Evolutionary conservation across 2,797 vertebrate genomes (phyloP).

Genomic region (Tragopan temminckii): DNA sequence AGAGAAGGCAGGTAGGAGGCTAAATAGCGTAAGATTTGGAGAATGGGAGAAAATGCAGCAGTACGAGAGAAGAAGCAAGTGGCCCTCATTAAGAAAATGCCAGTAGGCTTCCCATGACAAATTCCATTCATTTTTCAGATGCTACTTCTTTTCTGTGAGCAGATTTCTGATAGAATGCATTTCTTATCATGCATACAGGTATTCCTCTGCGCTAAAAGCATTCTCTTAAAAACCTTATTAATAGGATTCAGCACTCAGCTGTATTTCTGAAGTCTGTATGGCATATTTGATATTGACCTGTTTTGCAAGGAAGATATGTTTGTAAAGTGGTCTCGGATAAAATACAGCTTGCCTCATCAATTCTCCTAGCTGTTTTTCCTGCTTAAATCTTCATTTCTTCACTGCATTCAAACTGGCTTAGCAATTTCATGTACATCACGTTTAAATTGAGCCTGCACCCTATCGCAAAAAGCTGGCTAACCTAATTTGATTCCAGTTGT

Average conservation of each 20-base stretch:
- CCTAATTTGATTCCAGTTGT: not conserved
- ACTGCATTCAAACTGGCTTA: not conserved
- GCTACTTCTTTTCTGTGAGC: not conserved
- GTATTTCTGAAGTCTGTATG: not conserved
- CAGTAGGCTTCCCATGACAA: not conserved
- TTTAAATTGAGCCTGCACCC: not conserved
- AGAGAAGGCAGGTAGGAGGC: constrained; percentile 58
- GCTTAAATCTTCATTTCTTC: not conserved
- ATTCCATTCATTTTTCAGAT: not conserved
- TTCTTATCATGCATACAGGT: not conserved
- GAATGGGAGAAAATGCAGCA: constrained; percentile 28
- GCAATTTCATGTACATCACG: not conserved
- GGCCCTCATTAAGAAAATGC: not conserved
- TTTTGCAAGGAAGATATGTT: not conserved
- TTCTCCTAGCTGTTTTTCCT: not conserved
- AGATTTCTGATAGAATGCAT: not conserved
- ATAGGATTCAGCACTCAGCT: not conserved
- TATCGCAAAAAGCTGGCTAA: not conserved
- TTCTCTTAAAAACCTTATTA: not conserved
- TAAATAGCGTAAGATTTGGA: constrained; percentile 47
- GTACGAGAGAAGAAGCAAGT: not conserved
- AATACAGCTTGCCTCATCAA: not conserved
- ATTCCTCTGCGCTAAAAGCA: not conserved
- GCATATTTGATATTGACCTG: not conserved
- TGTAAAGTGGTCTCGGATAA: not conserved